Base-by-base conservation (phyloP, 2,113 vertebrate species). In the Tachysurus vachellii region DNA sequence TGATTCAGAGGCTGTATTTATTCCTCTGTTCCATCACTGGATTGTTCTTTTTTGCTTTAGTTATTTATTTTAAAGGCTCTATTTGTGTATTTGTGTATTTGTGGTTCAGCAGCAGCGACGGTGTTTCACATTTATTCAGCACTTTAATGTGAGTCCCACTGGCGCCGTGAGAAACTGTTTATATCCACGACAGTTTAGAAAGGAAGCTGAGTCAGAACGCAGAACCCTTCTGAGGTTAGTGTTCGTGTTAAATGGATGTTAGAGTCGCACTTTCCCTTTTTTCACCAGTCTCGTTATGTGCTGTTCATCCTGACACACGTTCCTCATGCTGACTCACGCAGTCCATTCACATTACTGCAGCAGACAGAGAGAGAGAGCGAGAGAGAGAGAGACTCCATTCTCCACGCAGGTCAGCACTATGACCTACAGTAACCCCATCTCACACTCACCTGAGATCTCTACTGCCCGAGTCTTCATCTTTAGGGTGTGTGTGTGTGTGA, bases 161-260 rank as follows among this genome's bases (percentile, higher is more conserved):
- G 79, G 68, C 23, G 44, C 91, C 94, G 92, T 59, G 85, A 93
- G 89, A 90, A 88, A 93, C 91, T 91, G 90, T 93, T 93, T 93
- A 92, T 91, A 91, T 94, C 90, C 88, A 90, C 85, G 82, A 89
- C 87, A 92, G 89, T 79, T 70, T 88, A 91, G 87, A 91, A 82
- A 92, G 92, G 89, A 91, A 93, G 90, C 90, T 90, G 92, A 93
- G 84, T 93, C 91, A 90, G 56, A 76, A 57, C 4, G 17, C 47
- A 44, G 57, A n/a, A 61, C 28, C 36, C 7, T 82, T 70, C 47
- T n/a, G 61, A 80, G 76, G 73, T 53, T 54, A 84, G 42, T 86
- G 50, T 80, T 80, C 36, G 47, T 61, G 19, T 42, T 80, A 36
- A 42, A n/a, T 56, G 62, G 21, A 86, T 75, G 68, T 71, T 12